Percentiles rank a stretch among this genome's conserved stretches.
These are phyloP conservation scores for Vanessa tameamea DNA, from an alignment of 1,140 invertebrate genomes.

Conservation along the genomic window DNA sequence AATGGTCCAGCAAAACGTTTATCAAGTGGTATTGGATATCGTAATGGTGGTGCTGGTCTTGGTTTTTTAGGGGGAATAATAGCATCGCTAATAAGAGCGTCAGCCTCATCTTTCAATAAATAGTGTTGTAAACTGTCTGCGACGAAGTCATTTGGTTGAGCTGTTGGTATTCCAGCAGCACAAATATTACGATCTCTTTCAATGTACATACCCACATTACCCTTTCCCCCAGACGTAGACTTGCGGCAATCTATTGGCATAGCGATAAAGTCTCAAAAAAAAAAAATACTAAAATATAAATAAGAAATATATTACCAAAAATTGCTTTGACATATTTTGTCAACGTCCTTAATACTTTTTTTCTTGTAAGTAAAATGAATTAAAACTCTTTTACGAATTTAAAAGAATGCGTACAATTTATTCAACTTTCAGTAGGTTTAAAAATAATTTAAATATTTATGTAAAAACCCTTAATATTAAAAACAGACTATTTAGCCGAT, in stretches of 20 bases:
- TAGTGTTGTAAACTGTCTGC: slow-evolving; percentile 68
- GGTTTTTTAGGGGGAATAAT: slow-evolving; percentile 61
- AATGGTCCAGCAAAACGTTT: slow-evolving; percentile 58
- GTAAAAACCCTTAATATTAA: too few relatives aligned
- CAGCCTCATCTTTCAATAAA: slow-evolving; percentile 74
- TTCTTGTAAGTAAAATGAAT: too few relatives aligned
- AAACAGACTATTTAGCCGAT: too few relatives aligned
- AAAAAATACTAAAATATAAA: slow-evolving; percentile 16
- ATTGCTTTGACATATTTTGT: slow-evolving; percentile 17
- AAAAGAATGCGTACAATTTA: too few relatives aligned
- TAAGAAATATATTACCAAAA: slow-evolving; percentile 20
- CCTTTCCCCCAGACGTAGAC: slow-evolving; percentile 64
- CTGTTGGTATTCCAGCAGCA: slow-evolving; percentile 70
- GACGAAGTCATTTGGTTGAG: slow-evolving; percentile 61
- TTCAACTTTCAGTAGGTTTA: too few relatives aligned
- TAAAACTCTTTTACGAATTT: too few relatives aligned
- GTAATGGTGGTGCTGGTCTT: slow-evolving; percentile 57
- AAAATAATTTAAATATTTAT: too few relatives aligned
- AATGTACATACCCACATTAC: slow-evolving; percentile 63
- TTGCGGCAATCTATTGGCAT: slow-evolving; percentile 63
- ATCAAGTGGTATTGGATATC: slow-evolving; percentile 54
- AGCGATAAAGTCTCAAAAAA: slow-evolving; percentile 8
- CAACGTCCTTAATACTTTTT: neutral
- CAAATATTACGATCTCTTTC: slow-evolving; percentile 62
- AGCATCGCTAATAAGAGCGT: slow-evolving; percentile 74